These are phyloP conservation scores for Bothrops jararaca DNA, from an alignment of 2,113 vertebrate genomes.

Conservation along the genomic window DNA sequence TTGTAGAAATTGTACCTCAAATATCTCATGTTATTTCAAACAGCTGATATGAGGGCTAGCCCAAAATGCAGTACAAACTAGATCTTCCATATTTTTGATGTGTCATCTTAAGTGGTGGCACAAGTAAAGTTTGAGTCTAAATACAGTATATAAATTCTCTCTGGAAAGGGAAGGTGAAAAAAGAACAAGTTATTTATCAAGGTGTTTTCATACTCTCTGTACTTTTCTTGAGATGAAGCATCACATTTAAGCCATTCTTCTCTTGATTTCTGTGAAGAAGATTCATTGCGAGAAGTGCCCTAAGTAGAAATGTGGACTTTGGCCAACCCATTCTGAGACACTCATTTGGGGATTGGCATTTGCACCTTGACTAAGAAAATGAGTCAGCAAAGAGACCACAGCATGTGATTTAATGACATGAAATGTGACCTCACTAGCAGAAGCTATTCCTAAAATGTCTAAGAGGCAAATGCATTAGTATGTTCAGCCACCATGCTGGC, in stretches of 20 bases:
- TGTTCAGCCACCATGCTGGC: conserved; percentile 67
- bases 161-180: conserved; percentile 29
- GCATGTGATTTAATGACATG: conserved; percentile 53
- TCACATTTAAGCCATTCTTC: conserved; percentile 37
- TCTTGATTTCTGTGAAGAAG: not conserved
- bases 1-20: not conserved
- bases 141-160: not conserved
- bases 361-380: conserved; percentile 55
- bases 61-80: not conserved
- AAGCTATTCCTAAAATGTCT: conserved; percentile 47
- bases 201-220: not conserved
- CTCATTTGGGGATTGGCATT: conserved; percentile 48
- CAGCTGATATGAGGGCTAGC: not conserved
- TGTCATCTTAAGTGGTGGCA: not conserved
- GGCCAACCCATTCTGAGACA: conserved; percentile 22
- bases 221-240: conserved; percentile 37
- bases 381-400: conserved; percentile 27
- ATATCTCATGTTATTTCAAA: not conserved
- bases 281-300: conserved; percentile 34
- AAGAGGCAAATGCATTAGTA: conserved; percentile 69
- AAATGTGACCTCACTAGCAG: conserved; percentile 49
- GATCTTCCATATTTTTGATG: not conserved
- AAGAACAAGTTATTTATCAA: conserved; percentile 18
- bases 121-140: not conserved
- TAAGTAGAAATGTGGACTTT: conserved; percentile 5